Percentiles rank a stretch among this genome's conserved stretches.
Conservation (phyloP, 1,140 invertebrate species). For the Penaeus japonicus region DNA sequence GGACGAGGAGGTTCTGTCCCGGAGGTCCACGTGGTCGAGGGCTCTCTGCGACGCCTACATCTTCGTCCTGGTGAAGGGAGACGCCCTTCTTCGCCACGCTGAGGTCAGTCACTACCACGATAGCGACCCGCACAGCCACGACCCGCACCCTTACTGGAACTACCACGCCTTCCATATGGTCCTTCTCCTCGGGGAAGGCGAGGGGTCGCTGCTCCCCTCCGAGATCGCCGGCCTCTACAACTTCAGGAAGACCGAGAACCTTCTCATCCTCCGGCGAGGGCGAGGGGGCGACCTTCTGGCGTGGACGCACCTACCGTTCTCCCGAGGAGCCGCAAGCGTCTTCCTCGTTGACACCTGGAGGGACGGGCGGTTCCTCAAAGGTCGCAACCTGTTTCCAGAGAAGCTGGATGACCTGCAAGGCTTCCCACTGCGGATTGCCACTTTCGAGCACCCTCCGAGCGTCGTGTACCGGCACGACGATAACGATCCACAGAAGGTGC, state of each 20-base stretch:
- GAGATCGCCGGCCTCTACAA: constrained; percentile 22
- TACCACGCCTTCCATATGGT: constrained; percentile 38
- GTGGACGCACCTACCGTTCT: constrained; percentile 33
- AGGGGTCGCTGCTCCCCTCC: neutral
- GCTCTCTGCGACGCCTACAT: constrained; percentile 35
- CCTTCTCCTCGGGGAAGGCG: neutral
- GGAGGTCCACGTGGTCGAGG: constrained; percentile 17
- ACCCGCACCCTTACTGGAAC: constrained; percentile 45
- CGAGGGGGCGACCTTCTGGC: neutral
- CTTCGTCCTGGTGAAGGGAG: constrained; percentile 12
- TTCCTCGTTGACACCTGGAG: constrained; percentile 6
- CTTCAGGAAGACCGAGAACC: constrained; percentile 33
- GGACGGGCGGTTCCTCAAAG: neutral
- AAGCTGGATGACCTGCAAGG: constrained; percentile 33
- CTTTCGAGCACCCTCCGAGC: constrained; percentile 54
- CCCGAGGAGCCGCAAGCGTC: neutral
- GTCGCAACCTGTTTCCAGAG: neutral
- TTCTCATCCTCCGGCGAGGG: constrained; percentile 23
- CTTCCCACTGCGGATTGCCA: constrained; percentile 33
- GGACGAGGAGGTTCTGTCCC: neutral
- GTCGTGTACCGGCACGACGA: constrained; percentile 42
- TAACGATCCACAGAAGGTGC: neutral
- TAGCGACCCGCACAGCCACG: neutral
- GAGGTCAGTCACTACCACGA: constrained; percentile 2
- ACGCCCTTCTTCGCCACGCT: constrained; percentile 12